Evolutionary conservation across 2,113 vertebrate species (phyloP).

Genomic region (Cololabis saira): DNA sequence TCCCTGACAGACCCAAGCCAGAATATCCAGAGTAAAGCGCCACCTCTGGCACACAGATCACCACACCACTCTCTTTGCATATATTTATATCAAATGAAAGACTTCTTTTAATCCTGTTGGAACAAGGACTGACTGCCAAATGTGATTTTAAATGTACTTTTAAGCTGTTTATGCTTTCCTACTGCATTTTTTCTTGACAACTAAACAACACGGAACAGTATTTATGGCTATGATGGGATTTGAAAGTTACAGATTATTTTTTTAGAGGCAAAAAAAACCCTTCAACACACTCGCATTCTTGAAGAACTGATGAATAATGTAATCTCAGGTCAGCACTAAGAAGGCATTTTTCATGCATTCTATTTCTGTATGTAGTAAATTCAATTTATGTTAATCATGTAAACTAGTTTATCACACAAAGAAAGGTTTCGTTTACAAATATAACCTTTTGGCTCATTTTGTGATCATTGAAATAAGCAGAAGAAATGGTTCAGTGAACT

Average conservation of each 20-base stretch:
- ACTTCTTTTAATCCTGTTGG: conserved; percentile 79
- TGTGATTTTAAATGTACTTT: conserved; percentile 79
- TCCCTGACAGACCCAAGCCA: conserved; percentile 81
- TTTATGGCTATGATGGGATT: conserved; percentile 74
- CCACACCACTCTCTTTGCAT: conserved; percentile 79
- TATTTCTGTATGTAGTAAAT: conserved; percentile 12
- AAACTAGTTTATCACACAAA: conserved; percentile 6
- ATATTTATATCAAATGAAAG: conserved; percentile 81
- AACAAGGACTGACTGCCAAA: conserved; percentile 77
- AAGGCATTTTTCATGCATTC: background rate
- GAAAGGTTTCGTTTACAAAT: conserved; percentile 13
- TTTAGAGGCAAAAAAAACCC: conserved; percentile 55
- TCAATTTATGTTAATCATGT: conserved; percentile 21
- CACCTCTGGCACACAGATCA: conserved; percentile 81
- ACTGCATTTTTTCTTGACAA: conserved; percentile 68
- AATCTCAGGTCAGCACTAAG: conserved; percentile 35
- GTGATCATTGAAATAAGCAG: conserved; percentile 4
- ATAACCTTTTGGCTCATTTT: background rate
- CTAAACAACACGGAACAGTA: conserved; percentile 67
- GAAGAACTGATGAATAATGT: conserved; percentile 40
- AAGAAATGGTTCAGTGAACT: conserved; percentile 14
- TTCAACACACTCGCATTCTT: conserved; percentile 36
- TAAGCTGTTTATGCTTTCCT: conserved; percentile 73
- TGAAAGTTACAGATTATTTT: conserved; percentile 72
- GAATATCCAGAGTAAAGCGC: conserved; percentile 80